A percentile compares a stretch with the other conserved stretches of the same genome.
Conservation (phyloP, 2,888 invertebrate species). For the Leptinotarsa tumamoca region DNA sequence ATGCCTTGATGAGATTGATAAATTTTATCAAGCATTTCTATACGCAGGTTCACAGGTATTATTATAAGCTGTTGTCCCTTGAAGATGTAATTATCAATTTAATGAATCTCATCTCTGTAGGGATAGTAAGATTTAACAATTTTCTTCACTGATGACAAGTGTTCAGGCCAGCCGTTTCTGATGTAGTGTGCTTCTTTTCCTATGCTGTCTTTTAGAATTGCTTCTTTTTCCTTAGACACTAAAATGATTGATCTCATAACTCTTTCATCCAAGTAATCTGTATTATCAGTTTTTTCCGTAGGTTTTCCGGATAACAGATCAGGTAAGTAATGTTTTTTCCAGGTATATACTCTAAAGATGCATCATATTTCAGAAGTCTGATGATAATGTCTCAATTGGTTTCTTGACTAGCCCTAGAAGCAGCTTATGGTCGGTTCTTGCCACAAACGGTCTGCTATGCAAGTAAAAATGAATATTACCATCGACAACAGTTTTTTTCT, state of each 20-base stretch:
- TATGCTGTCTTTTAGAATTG: constrained; percentile 6
- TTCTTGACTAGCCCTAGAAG: constrained; percentile 46
- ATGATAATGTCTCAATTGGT: constrained; percentile 43
- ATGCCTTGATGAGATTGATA: neutral
- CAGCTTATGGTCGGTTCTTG: constrained; percentile 46
- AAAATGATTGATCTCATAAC: constrained; percentile 8
- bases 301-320: constrained; percentile 34
- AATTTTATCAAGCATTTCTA: constrained; percentile 1
- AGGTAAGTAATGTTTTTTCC: constrained; percentile 36
- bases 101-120: constrained; percentile 2
- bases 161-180: constrained; percentile 4
- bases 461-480: constrained; percentile 46
- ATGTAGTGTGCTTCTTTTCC: constrained; percentile 2
- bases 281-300: constrained; percentile 21
- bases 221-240: constrained; percentile 1
- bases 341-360: constrained; percentile 40
- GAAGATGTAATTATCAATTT: constrained; percentile 3
- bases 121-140: constrained; percentile 5
- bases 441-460: constrained; percentile 35
- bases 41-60: neutral
- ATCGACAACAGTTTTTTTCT: constrained; percentile 53
- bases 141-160: neutral
- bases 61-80: constrained; percentile 11
- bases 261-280: constrained; percentile 26
- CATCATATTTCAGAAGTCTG: constrained; percentile 39